Conservation (phyloP, 2,797 vertebrate species). For the Artibeus jamaicensis region DNA sequence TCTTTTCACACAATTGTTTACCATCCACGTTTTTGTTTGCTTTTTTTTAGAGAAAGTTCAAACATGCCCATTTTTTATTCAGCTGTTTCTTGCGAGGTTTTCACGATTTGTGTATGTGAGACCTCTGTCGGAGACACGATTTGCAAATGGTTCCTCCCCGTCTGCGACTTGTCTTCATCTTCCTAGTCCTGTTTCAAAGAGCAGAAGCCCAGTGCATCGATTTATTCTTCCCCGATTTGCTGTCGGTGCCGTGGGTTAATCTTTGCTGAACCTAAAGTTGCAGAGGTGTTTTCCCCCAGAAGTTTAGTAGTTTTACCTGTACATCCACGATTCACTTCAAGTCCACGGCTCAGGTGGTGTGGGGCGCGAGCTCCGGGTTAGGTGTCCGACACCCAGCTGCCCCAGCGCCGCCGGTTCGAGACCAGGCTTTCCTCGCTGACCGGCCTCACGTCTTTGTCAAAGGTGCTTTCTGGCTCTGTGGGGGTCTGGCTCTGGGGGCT, state of each 20-base stretch:
- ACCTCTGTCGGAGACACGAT: not conserved
- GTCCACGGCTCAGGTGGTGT: not conserved
- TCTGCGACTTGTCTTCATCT: not conserved
- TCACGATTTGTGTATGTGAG: not conserved
- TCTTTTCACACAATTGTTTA: not conserved
- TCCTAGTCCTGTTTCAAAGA: not conserved
- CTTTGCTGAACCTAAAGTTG: not conserved
- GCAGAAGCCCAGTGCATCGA: too few relatives aligned
- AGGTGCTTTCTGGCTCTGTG: accelerated
- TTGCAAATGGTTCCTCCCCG: not conserved
- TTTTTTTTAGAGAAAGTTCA: not conserved
- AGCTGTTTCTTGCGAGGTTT: not conserved
- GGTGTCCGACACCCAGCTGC: too few relatives aligned
- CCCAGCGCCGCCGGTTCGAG: accelerated
- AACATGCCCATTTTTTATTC: not conserved
- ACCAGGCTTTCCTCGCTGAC: not conserved
- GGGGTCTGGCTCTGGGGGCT: not conserved
- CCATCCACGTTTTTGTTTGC: not conserved
- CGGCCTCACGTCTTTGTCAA: not conserved
- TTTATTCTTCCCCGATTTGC: too few relatives aligned
- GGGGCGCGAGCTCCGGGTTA: too few relatives aligned
- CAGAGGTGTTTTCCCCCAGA: not conserved
- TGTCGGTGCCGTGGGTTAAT: accelerated
- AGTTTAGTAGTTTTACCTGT: not conserved
- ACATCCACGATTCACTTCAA: not conserved